Evolutionary conservation across 2,888 invertebrate genomes (phyloP).

Genomic region (Eilema griseolum): DNA sequence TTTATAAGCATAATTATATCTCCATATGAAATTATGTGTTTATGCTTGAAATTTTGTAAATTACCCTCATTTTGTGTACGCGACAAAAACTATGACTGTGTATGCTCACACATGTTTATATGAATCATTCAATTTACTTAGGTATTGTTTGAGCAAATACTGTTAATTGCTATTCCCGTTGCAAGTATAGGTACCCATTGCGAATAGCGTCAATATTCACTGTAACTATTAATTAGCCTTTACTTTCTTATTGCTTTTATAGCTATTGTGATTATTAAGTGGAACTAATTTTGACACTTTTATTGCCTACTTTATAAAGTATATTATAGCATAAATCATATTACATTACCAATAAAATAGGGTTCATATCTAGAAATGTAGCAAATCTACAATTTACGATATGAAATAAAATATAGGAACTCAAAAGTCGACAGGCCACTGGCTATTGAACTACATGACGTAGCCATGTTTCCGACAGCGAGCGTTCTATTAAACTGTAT

Average conservation of each 20-base stretch:
- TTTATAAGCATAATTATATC: neutral
- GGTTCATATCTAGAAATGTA: neutral
- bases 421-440: conserved; percentile 10
- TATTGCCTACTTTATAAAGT: neutral
- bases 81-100: neutral
- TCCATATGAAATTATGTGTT: neutral
- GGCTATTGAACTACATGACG: conserved; percentile 15
- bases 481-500: conserved; percentile 19
- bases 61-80: neutral
- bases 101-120: neutral
- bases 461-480: conserved; percentile 18
- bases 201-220: too few relatives aligned
- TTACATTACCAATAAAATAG: neutral
- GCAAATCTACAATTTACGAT: neutral
- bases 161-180: too few relatives aligned
- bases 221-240: neutral
- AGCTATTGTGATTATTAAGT: neutral
- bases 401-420: neutral
- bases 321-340: conserved; percentile 2
- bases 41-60: neutral
- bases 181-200: too few relatives aligned
- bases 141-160: too few relatives aligned
- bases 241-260: neutral
- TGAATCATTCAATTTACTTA: too few relatives aligned
- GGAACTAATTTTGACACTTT: neutral